Base-by-base conservation (phyloP, 53 echinoderm and acorn worm species). In the Zoroaster sp. region DNA sequence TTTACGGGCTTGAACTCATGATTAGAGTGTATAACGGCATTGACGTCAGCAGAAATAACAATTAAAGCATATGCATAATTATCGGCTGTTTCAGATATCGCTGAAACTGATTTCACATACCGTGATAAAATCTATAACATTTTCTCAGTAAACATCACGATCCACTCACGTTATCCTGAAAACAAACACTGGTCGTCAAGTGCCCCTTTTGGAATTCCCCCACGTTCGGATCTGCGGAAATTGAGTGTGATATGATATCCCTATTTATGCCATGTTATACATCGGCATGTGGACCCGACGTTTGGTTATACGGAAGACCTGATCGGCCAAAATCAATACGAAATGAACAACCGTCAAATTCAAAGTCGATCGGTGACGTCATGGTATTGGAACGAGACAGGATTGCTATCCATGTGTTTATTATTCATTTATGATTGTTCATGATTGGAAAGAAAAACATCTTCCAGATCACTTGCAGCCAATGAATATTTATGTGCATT, bases 91-190 rank as follows among this genome's bases (percentile, higher is more conserved):
- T 44, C 47, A 4, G 8, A 10, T 34, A 76, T 34, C 45, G 21
- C 40, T 40, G 76, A 76, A 46, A 25, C 32, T 46, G 47, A 45
- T 31, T 76, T 76, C 76, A 76, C 40, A 75, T 30, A 45, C 43
- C 75, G 40, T 32, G 15, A 13, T 76, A 18, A 55, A 78, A 78
- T 78, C 78, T 40, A 78, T 78, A 45, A 78, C 78, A 78, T 78
- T 38, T 78, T 40, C 59, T 78, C 39, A 37, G 78, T 54, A 78
- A 78, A 78, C 38, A 78, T 36, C 59, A 59, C 78, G 78, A 78
- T 59, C 78, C 78, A 59, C 78, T 78, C 54, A 17, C 78, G 38
- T 54, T 11, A 3, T 36, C 23, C 78, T 63, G 78, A 55, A 78
- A 78, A 76, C 51, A 76, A 76, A 49, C 76, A 76, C 76, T 52